These are phyloP conservation scores for Eupithecia subumbrata DNA, from an alignment of 2,888 invertebrate species.

Conservation along the genomic window DNA sequence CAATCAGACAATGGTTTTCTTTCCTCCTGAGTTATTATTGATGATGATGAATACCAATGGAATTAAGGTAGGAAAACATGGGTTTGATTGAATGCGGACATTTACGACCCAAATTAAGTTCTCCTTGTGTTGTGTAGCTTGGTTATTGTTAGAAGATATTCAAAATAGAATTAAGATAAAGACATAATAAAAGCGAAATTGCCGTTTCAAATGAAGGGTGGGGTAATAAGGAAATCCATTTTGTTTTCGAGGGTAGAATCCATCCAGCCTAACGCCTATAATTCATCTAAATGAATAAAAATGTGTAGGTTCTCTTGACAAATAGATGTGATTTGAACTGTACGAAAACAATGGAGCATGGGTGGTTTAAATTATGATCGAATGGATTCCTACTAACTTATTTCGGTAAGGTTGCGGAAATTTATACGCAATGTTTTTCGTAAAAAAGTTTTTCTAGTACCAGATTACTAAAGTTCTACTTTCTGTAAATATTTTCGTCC, in stretches of 20 bases:
- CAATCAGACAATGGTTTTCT: neutral
- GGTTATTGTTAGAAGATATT: neutral
- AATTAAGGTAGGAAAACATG: slow-evolving; percentile 5
- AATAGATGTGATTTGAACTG: slow-evolving; percentile 25
- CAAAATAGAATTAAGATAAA: slow-evolving; percentile 15
- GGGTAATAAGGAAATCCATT: slow-evolving; percentile 23
- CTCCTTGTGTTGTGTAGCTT: neutral
- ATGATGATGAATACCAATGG: slow-evolving; percentile 6
- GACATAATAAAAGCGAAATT: slow-evolving; percentile 11
- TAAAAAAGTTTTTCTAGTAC: too few species aligned
- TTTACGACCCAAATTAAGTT: neutral
- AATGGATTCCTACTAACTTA: neutral
- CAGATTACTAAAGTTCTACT: neutral
- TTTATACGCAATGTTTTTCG: neutral
- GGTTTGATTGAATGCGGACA: neutral
- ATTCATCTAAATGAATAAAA: slow-evolving; percentile 33
- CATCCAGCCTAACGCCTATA: slow-evolving; percentile 21
- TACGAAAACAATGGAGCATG: slow-evolving; percentile 27
- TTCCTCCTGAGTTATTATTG: too few species aligned
- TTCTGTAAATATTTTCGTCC: too few species aligned
- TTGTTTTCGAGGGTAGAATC: slow-evolving; percentile 7
- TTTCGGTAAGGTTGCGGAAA: neutral
- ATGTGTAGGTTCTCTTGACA: slow-evolving; percentile 21
- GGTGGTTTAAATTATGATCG: slow-evolving; percentile 21
- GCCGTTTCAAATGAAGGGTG: slow-evolving; percentile 13